A percentile compares a stretch with the other conserved stretches of the same genome.
Evolutionary conservation across 1,140 invertebrate genomes (phyloP).

Genomic region (Oryzaephilus surinamensis): DNA sequence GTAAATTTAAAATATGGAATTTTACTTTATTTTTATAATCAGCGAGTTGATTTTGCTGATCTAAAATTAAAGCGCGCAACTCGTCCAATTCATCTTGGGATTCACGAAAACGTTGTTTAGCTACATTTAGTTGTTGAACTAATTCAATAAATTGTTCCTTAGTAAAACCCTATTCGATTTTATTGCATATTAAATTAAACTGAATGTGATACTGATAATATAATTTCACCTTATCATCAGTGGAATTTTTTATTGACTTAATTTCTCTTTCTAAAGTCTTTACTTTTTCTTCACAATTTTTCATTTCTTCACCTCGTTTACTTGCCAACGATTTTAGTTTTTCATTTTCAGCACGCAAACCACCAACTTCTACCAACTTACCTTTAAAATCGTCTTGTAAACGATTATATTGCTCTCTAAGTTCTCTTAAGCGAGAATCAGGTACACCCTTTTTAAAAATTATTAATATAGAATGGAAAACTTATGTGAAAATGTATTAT

Average conservation of each 20-base stretch:
- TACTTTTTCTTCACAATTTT: constrained; percentile 41
- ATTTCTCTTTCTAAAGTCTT: constrained; percentile 41
- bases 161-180: background rate
- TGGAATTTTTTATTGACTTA: constrained; percentile 38
- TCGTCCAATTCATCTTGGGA: constrained; percentile 57
- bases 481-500: constrained; percentile 1
- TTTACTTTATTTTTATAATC: constrained; percentile 60
- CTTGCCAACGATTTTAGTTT: no score
- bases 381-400: constrained; percentile 47
- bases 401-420: constrained; percentile 43
- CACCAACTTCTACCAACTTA: constrained; percentile 45
- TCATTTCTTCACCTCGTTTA: constrained; percentile 44
- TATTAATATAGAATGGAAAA: background rate
- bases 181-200: no score
- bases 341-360: constrained; percentile 40
- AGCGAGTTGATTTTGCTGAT: constrained; percentile 57
- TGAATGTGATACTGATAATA: no score
- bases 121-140: constrained; percentile 48
- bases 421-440: constrained; percentile 39
- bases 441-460: constrained; percentile 1
- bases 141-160: constrained; percentile 54
- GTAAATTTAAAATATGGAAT: background rate
- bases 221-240: constrained; percentile 27
- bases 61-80: constrained; percentile 52
- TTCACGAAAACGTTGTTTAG: constrained; percentile 53